Conservation (phyloP, 2,888 invertebrate genomes). For the Ditula angustiorana region DNA sequence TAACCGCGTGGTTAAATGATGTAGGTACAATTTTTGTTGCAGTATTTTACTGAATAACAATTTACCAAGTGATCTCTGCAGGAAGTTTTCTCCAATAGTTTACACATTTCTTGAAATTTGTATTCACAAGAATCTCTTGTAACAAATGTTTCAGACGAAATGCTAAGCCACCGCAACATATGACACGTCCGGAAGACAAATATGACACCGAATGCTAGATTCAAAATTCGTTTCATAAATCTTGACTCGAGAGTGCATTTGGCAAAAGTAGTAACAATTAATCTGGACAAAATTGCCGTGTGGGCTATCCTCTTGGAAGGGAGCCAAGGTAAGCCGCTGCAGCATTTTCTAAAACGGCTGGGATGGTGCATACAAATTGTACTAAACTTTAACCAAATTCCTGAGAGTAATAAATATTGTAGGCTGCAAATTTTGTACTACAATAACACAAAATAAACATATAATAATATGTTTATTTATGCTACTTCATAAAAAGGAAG, state of each 20-base stretch:
- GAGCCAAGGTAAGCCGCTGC: constrained; percentile 58
- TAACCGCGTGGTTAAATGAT: too few relatives aligned
- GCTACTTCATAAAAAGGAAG: too few relatives aligned
- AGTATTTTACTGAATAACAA: too few relatives aligned
- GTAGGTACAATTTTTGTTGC: too few relatives aligned
- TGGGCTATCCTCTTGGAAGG: constrained; percentile 60
- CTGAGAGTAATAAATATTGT: constrained; percentile 20
- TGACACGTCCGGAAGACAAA: constrained; percentile 25
- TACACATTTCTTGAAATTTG: neutral
- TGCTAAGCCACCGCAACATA: constrained; percentile 27
- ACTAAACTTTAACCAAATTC: constrained; percentile 22
- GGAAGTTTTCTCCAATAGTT: neutral
- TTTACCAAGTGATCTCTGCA: too few relatives aligned
- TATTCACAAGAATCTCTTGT: neutral
- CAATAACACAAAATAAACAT: too few relatives aligned
- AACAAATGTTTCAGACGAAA: constrained; percentile 33
- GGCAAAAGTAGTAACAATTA: constrained; percentile 78
- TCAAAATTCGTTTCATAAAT: constrained; percentile 61
- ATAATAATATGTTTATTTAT: too few relatives aligned
- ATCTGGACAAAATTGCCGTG: constrained; percentile 65
- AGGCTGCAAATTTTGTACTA: too few relatives aligned
- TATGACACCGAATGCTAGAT: constrained; percentile 44
- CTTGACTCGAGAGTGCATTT: constrained; percentile 66
- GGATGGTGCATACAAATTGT: constrained; percentile 34
- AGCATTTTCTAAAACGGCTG: constrained; percentile 37